Evolutionary conservation across 2,888 invertebrate species (phyloP).

Genomic region (Idaea dimidiata): DNA sequence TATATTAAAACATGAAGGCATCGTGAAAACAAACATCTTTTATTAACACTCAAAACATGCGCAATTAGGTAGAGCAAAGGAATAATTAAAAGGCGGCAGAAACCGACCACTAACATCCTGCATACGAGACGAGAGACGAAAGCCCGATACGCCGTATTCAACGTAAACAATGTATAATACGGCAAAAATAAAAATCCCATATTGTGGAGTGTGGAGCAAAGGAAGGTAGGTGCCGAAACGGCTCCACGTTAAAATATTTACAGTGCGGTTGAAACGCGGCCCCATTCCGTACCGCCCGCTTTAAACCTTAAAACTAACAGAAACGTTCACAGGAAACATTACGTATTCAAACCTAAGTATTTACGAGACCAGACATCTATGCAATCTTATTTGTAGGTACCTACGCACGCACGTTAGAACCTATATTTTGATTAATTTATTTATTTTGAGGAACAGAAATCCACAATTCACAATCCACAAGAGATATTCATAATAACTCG

Average conservation of each 20-base stretch:
- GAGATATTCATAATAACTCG: background rate
- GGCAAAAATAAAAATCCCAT: constrained; percentile 43
- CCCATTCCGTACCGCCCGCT: constrained; percentile 38
- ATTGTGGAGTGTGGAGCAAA: constrained; percentile 34
- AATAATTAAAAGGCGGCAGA: constrained; percentile 1
- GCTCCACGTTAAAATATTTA: constrained; percentile 65
- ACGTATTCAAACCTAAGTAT: constrained; percentile 9
- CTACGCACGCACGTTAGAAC: background rate
- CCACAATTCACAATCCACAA: background rate
- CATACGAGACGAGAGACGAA: constrained; percentile 2
- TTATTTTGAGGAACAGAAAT: background rate
- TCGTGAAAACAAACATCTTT: background rate
- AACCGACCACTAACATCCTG: constrained; percentile 1
- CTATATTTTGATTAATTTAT: background rate
- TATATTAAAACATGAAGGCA: constrained; percentile 1
- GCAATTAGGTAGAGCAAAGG: background rate
- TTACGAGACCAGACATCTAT: background rate
- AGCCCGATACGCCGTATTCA: constrained; percentile 17
- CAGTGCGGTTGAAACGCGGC: constrained; percentile 54
- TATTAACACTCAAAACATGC: background rate
- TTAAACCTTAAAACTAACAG: constrained; percentile 40
- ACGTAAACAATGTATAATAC: constrained; percentile 21
- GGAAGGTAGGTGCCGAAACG: constrained; percentile 39
- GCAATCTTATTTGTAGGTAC: background rate
- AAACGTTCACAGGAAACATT: constrained; percentile 30